Evolutionary conservation across 2,797 vertebrate genomes (phyloP).

Genomic region (Neoniphon sammara): DNA sequence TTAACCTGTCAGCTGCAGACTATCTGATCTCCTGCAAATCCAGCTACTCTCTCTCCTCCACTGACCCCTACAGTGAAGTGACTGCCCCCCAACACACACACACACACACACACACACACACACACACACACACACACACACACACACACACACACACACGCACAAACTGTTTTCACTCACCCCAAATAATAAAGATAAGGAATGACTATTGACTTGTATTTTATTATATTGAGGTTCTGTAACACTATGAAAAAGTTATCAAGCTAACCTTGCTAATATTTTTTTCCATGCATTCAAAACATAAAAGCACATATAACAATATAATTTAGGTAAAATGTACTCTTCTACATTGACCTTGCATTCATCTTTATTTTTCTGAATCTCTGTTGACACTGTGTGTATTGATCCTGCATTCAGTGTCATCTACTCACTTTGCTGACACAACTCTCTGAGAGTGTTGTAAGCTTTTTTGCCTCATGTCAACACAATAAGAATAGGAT

Average conservation of each 20-base stretch:
- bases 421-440: no score
- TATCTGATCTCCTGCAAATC: conserved; percentile 40
- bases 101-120: neutral
- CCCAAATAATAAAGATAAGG: neutral
- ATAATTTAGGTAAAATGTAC: no score
- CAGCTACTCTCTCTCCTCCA: conserved; percentile 2
- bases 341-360: no score
- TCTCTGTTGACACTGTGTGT: no score
- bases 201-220: neutral
- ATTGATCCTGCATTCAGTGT: no score
- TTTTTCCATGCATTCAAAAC: neutral
- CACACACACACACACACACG: neutral
- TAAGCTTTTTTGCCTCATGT: no score
- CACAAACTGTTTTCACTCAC: neutral
- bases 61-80: neutral
- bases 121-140: neutral
- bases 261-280: neutral
- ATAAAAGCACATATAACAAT: neutral
- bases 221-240: no score
- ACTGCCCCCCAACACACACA: neutral
- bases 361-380: no score
- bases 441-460: no score
- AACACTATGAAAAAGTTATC: no score
- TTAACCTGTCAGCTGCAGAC: conserved; percentile 32
- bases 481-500: no score